Conservation (phyloP, 53 echinoderm and acorn worm species). For the Stichopus horrens region DNA sequence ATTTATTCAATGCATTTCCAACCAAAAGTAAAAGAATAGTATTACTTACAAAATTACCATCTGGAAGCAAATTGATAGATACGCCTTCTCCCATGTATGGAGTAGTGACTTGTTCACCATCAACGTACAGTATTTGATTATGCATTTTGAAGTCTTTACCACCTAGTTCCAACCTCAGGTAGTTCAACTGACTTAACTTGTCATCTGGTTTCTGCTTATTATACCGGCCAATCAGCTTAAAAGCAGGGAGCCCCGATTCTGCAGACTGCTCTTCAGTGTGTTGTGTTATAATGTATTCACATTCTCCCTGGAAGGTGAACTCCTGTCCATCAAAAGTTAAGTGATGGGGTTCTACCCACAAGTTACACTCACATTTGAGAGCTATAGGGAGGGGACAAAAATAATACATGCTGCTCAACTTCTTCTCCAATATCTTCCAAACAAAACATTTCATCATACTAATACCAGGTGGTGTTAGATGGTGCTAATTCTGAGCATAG, state of each 20-base stretch:
- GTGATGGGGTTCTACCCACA: constrained; percentile 23
- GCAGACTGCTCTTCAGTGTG: not conserved
- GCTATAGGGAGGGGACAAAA: not conserved
- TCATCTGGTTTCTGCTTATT: constrained; percentile 6
- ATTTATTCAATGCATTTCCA: too few relatives aligned
- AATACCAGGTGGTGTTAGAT: too few relatives aligned
- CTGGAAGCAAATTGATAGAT: not conserved
- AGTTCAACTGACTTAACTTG: not conserved
- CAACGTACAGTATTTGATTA: not conserved
- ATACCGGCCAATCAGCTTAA: not conserved
- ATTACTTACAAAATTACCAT: not conserved
- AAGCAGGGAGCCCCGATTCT: not conserved
- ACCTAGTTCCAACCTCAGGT: not conserved
- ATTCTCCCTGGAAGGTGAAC: constrained; percentile 23
- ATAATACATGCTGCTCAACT: too few relatives aligned
- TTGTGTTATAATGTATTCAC: not conserved
- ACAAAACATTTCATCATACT: too few relatives aligned
- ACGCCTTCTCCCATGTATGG: not conserved
- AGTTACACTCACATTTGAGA: not conserved
- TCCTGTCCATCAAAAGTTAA: not conserved
- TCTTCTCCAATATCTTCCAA: too few relatives aligned
- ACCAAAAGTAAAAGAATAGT: too few relatives aligned
- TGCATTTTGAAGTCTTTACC: constrained; percentile 15
- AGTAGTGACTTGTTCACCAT: not conserved
- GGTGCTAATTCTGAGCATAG: too few relatives aligned